Base-by-base conservation (phyloP, 2,888 invertebrate species). In the Eremobia ochroleuca region DNA sequence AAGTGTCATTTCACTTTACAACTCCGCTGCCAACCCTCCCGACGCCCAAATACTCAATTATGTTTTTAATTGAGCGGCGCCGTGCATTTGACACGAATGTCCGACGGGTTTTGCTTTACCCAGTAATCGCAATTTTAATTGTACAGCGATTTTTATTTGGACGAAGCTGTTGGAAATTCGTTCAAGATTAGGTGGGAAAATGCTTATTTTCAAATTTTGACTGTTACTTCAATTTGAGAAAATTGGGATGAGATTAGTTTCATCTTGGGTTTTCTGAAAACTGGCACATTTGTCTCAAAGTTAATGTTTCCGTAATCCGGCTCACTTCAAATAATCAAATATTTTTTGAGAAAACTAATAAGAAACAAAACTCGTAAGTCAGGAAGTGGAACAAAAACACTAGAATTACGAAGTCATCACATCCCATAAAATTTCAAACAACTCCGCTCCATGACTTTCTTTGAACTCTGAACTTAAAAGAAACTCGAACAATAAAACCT, bases 51-150 rank as follows among this genome's bases (percentile, higher is more conserved):
- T 92, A 93, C 92, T 93, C 94, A 94, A 95, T 95, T 95, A 94
- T 93, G 92, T 94, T 95, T 95, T 95, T 94, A 95, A 95, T 95
- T 95, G 94, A 94, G 90, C 92, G 90, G 90, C 86, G 92, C 90
- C 90, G 92, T 94, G 94, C 91, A 91, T 93, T 93, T 95, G 95
- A 94, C 94, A 91, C 91, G 92, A 90, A 89, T 90, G 91, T 92
- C 91, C 91, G 85, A 76, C 82, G 86, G 84, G 82, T 77, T 83
- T 85, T 81, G 77, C 72, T 83, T 85, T 81, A 81, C 82, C 40
- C 81, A 67, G 83, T 87, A 89, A 88, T 88, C 82, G 81, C 77
- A 70, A 78, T 83, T 88, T 89, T 86, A 87, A 87, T 83, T 88
- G 83, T 85, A 84, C 74, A 76, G 70, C 70, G 64, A 80, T 85